Evolutionary conservation across 2,888 invertebrate genomes (phyloP), one percentile per base, ranked within the genome.

Genomic region (Cenopis cana): DNA sequence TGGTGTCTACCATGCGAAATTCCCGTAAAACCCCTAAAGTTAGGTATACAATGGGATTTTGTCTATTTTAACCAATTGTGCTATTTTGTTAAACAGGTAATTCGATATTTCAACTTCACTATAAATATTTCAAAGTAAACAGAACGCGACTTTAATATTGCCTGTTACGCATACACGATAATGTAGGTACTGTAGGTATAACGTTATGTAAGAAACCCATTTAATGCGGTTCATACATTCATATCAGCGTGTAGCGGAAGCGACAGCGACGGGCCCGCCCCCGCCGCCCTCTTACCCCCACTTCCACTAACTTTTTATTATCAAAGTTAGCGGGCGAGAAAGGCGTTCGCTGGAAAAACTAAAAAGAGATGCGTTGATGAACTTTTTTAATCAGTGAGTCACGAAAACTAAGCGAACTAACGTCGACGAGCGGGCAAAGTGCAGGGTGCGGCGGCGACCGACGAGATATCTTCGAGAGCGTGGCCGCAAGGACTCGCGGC

Each of bases 331-430:
- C 59, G 52, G 38, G 72, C 74, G 73, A 75, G 68, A 74, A 76
- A 80, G 79, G 76, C 78, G 75, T 74, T 76, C 76, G 73, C 60
- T 74, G 76, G 72, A 65, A 76, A 75, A 78, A 76, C 78, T 76
- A 71, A 73, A 73, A 76, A 75, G 76, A 79, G 77, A 81, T 83
- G 81, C 82, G 85, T 82, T 83, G 80, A 83, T 85, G 80, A 84
- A 86, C 76, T 86, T 85, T 86, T 85, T 85, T 85, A 85, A 85
- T 85, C 83, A 85, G 77, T 74, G 76, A 76, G 69, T 77, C 74
- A 76, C 66, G 66, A 70, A 75, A 69, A 72, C 64, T 54, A 55
- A 61, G 62, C 64, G 17, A 56, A 62, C 49, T 55, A 69, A 9
- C 41, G 41, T 17, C 18, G 38, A 2, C 14, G 24, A 33, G 61